A percentile compares a stretch with the other conserved stretches of the same genome.
Evolutionary conservation across 2,888 invertebrate species (phyloP).

Genomic region (Nemotelus nigrinus): DNA sequence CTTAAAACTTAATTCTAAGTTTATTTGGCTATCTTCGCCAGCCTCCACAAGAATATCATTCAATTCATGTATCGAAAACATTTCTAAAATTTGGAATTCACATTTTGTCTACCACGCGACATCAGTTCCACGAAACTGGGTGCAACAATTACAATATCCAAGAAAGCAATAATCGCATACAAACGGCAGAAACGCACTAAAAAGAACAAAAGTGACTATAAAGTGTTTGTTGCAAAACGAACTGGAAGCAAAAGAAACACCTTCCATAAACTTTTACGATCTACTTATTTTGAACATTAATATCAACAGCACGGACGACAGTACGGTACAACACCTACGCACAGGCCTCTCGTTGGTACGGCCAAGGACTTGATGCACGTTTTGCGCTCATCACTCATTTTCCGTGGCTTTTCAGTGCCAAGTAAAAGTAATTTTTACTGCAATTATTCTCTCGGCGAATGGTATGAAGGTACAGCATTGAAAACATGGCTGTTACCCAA

Average conservation of each 20-base stretch:
- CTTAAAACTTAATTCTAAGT: too few species aligned
- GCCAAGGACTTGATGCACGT: constrained; percentile 31
- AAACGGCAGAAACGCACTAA: constrained; percentile 38
- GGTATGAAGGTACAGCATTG: constrained; percentile 23
- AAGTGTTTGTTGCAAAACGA: constrained; percentile 15
- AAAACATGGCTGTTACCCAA: constrained; percentile 22
- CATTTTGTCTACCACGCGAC: constrained; percentile 25
- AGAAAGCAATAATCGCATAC: constrained; percentile 29
- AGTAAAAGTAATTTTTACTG: constrained; percentile 41
- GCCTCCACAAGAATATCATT: too few species aligned
- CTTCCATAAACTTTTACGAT: constrained; percentile 41
- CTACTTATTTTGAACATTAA: constrained; percentile 32
- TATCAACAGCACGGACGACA: constrained; percentile 30
- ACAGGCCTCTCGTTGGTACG: background rate
- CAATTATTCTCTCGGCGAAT: constrained; percentile 16
- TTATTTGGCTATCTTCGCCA: too few species aligned
- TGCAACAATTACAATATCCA: background rate
- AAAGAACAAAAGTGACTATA: constrained; percentile 22
- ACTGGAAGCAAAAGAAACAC: constrained; percentile 24
- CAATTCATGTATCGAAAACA: too few species aligned
- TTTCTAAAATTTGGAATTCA: too few species aligned
- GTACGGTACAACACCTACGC: background rate
- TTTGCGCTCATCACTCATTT: constrained; percentile 28
- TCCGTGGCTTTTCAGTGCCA: constrained; percentile 16
- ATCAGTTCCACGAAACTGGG: background rate